Conservation (phyloP, 2,888 invertebrate species). For the Polia nebulosa region DNA sequence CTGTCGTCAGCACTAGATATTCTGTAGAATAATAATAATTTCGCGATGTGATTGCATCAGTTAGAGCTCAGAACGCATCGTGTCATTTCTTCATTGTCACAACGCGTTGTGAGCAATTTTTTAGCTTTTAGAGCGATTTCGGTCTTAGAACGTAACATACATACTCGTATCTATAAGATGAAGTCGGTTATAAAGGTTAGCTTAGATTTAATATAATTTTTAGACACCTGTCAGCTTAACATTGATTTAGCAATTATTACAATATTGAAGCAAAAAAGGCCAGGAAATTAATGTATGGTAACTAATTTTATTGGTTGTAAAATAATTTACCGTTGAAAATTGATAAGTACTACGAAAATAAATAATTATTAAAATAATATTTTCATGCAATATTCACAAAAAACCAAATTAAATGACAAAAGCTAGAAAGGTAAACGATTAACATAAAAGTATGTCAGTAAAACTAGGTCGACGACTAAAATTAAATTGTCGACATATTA, state of each 20-base stretch:
- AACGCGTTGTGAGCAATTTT: no score
- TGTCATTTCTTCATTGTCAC: no score
- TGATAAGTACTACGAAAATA: neutral
- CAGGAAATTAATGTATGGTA: neutral
- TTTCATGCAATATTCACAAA: neutral
- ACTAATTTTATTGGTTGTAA: neutral
- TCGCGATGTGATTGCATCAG: no score
- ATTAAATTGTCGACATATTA: constrained; percentile 25
- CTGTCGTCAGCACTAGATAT: no score
- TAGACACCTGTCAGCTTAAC: neutral
- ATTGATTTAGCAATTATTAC: neutral
- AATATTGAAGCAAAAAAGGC: neutral
- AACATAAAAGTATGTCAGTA: constrained; percentile 33
- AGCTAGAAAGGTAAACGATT: constrained; percentile 30
- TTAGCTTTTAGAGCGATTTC: no score
- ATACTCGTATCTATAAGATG: no score
- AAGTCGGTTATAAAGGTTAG: no score
- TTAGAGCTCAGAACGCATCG: no score
- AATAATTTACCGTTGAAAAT: neutral
- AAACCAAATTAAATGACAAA: constrained; percentile 10
- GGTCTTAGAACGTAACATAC: no score
- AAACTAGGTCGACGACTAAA: constrained; percentile 34
- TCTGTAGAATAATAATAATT: no score
- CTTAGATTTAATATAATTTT: neutral
- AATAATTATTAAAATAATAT: no score